phyloP scores from a whole-genome alignment of 1,140 invertebrate genomes.

The Arion vulgaris region DNA sequence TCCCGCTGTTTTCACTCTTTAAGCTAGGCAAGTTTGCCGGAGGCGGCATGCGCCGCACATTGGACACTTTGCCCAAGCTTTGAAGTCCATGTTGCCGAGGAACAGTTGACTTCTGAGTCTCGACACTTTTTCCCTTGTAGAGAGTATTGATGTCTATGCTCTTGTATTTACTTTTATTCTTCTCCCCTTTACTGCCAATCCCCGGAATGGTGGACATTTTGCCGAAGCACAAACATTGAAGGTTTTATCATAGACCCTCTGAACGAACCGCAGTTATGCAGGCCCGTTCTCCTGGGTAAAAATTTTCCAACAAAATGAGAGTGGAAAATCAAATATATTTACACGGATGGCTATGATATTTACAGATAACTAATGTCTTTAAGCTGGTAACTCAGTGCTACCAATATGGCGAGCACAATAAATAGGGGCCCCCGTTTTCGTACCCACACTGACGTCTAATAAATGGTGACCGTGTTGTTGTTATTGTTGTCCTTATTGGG shows the following conservation, averaged over 20 bases:
- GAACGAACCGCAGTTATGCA: conserved; percentile 76
- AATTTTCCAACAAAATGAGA: conserved; percentile 60
- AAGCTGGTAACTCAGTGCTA: conserved; percentile 53
- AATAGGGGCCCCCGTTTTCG: too few relatives aligned
- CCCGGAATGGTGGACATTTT: conserved; percentile 91
- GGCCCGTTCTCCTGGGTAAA: conserved; percentile 72
- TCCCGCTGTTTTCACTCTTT: conserved; percentile 91
- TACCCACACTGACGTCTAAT: too few relatives aligned
- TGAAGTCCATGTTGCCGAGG: conserved; percentile 97
- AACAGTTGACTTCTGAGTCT: conserved; percentile 77
- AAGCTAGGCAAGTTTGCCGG: conserved; percentile 97
- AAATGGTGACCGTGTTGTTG: too few relatives aligned
- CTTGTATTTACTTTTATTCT: conserved; percentile 94
- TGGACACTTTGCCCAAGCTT: conserved; percentile 97
- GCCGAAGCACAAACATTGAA: conserved; percentile 83
- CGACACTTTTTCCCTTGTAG: conserved; percentile 84
- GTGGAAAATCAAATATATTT: conserved; percentile 44
- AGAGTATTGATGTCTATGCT: conserved; percentile 97
- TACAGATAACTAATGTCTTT: conserved; percentile 57
- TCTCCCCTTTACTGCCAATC: conserved; percentile 88
- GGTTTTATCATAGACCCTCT: conserved; percentile 68
- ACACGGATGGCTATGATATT: conserved; percentile 69
- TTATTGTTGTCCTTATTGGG: too few relatives aligned
- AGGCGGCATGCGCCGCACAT: conserved; percentile 87
- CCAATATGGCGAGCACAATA: conserved; percentile 69